Base-by-base conservation (phyloP, 2,113 vertebrate species). In the Raphicerus campestris region DNA sequence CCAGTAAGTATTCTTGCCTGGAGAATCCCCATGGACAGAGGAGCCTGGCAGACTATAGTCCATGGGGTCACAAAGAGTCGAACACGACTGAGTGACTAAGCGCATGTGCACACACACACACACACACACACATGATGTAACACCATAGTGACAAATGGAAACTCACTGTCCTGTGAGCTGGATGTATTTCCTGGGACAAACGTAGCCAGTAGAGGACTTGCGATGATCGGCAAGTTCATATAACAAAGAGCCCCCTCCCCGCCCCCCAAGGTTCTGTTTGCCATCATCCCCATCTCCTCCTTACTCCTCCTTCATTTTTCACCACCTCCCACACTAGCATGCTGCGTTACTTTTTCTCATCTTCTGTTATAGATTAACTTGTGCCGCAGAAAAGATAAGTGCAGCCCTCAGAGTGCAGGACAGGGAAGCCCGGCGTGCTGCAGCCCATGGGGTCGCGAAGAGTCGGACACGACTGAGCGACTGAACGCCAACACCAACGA, bases 121-220 rank as follows among this genome's bases (percentile, higher is more conserved):
- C n/a, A n/a, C n/a, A n/a, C 60, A 32, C 32, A 63, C 61, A n/a
- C 61, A n/a, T 3, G 0, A 32, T 17, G 61, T 19, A n/a, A n/a
- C 16, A 10, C 22, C 45, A 15, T 11, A 10, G 7, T 13, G 28
- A 15, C 51, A 11, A 42, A 5, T 22, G 45, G 15, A 60, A 82
- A 63, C 11, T 22, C 19, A 3, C 28, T 15, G 3, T 7, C 30
- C 0, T 5, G 16, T 28, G 35, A 42, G 8, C 4, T 10, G 14
- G 49, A 13, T 2, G 0, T 2, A 1, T 22, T 32, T 61, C 39
- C 1, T 1, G 19, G n/a, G 39, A 11, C 2, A 19, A 2, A 4
- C 17, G 24, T 1, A 2, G 78, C 1, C 7, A n/a, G 6, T 9
- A 0, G 35, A 2, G 4, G 9, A 28, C 47, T 22, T 7, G 22